Percentiles rank a stretch among this genome's conserved stretches.
These are phyloP conservation scores for Epistrophe eligans DNA, from an alignment of 2,888 invertebrate species.

Conservation along the genomic window DNA sequence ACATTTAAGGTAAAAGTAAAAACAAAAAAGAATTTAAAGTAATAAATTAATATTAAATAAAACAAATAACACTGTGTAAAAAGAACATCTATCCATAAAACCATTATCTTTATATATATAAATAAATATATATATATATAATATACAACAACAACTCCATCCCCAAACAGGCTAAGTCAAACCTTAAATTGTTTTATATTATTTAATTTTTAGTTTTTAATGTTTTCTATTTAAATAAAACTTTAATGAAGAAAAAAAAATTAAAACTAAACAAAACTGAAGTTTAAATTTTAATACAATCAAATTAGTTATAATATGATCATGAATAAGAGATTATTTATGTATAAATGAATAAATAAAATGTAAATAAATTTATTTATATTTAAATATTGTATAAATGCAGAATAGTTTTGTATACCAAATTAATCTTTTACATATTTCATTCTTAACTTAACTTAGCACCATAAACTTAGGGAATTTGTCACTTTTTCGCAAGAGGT, in stretches of 20 bases:
- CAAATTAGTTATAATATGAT: constrained; percentile 23
- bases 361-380: constrained; percentile 51
- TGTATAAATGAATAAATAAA: constrained; percentile 44
- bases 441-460: not conserved
- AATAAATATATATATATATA: constrained; percentile 35
- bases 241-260: constrained; percentile 61
- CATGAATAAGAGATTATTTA: constrained; percentile 47
- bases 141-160: constrained; percentile 71
- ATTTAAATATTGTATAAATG: constrained; percentile 52
- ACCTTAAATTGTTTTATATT: constrained; percentile 65
- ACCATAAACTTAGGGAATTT: not conserved
- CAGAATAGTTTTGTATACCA: constrained; percentile 73
- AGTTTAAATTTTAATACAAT: constrained; percentile 60
- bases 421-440: constrained; percentile 35
- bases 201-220: constrained; percentile 60
- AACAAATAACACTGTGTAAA: constrained; percentile 65
- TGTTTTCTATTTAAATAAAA: constrained; percentile 66
- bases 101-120: constrained; percentile 42
- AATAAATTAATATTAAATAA: constrained; percentile 42
- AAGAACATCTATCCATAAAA: constrained; percentile 69
- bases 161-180: constrained; percentile 76
- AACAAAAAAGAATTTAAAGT: constrained; percentile 36
- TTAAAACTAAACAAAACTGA: constrained; percentile 19
- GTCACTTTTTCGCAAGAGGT: too few relatives aligned
- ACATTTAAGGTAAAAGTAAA: constrained; percentile 53